Percentiles rank a stretch among this genome's conserved stretches.
These are phyloP conservation scores for Mythimna vitellina DNA, from an alignment of 2,888 invertebrate species.

Conservation along the genomic window DNA sequence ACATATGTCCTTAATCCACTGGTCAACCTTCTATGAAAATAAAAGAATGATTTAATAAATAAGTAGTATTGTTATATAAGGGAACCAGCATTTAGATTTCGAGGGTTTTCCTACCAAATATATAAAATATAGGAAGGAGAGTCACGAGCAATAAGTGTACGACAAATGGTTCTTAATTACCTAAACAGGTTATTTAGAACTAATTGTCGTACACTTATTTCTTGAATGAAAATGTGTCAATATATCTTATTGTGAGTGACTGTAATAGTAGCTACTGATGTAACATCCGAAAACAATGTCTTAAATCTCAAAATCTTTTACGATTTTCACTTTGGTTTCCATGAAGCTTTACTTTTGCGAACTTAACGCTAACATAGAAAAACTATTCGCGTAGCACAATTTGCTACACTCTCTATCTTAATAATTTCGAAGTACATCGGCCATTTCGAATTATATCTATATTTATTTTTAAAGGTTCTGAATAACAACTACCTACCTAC, in stretches of 20 bases:
- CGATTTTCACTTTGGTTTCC: too few species aligned
- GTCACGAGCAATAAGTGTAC: too few species aligned
- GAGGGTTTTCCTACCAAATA: background rate
- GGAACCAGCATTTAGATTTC: constrained; percentile 6
- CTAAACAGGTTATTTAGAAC: too few species aligned
- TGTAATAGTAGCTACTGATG: background rate
- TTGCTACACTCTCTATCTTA: background rate
- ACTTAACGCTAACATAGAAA: too few species aligned
- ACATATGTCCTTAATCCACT: background rate
- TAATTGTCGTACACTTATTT: too few species aligned
- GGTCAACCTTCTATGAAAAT: background rate
- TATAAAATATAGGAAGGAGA: background rate
- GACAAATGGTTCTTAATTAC: too few species aligned
- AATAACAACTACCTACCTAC: too few species aligned
- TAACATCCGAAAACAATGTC: background rate
- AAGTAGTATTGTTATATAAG: background rate
- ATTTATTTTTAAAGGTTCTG: background rate
- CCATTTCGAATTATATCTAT: background rate
- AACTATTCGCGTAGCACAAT: too few species aligned
- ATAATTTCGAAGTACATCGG: background rate
- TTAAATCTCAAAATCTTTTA: background rate
- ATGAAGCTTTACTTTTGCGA: too few species aligned
- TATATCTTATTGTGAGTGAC: too few species aligned
- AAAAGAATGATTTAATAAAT: background rate
- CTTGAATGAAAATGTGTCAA: too few species aligned